These are phyloP conservation scores for Halichoeres trimaculatus DNA, from an alignment of 2,113 vertebrate species.

Conservation along the genomic window DNA sequence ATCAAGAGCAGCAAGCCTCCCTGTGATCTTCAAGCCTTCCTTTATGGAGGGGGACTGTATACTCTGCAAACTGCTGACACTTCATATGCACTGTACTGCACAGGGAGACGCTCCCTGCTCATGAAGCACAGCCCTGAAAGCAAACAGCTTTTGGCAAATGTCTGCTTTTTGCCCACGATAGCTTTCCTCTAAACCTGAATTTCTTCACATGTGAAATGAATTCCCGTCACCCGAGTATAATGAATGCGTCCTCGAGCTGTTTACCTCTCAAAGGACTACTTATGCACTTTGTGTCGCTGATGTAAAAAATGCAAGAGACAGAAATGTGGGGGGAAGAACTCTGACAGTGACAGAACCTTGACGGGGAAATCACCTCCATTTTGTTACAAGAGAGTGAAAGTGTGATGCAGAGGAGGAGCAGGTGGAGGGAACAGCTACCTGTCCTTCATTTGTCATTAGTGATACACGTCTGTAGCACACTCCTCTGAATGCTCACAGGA, in stretches of 20 bases:
- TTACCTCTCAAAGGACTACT: slow-evolving; percentile 9
- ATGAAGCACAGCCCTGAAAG: slow-evolving; percentile 8
- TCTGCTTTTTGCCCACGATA: slow-evolving; percentile 7
- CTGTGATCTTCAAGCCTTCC: slow-evolving; percentile 57
- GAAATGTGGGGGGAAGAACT: neutral
- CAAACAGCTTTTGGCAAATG: slow-evolving; percentile 6
- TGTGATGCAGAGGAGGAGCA: slow-evolving; percentile 4
- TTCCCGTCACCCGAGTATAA: neutral
- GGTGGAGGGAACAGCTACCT: slow-evolving; percentile 2
- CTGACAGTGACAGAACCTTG: slow-evolving; percentile 19
- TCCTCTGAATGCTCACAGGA: slow-evolving; percentile 16
- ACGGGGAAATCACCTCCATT: slow-evolving; percentile 7
- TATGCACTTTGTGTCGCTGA: slow-evolving; percentile 10
- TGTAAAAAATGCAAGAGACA: neutral
- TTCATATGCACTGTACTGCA: slow-evolving; percentile 16
- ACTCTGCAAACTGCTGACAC: slow-evolving; percentile 67
- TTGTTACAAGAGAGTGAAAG: slow-evolving; percentile 18
- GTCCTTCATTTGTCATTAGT: slow-evolving; percentile 16
- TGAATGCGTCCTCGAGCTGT: neutral
- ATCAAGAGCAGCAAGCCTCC: slow-evolving; percentile 47
- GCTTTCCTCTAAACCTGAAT: slow-evolving; percentile 7
- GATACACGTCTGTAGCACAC: neutral
- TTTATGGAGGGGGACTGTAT: slow-evolving; percentile 45
- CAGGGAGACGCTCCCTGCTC: slow-evolving; percentile 4
- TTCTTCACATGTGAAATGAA: slow-evolving; percentile 2